Percentiles rank a stretch among this genome's conserved stretches.
Conservation (phyloP, 2,888 invertebrate genomes). For the Tetanocera ferruginea region DNA sequence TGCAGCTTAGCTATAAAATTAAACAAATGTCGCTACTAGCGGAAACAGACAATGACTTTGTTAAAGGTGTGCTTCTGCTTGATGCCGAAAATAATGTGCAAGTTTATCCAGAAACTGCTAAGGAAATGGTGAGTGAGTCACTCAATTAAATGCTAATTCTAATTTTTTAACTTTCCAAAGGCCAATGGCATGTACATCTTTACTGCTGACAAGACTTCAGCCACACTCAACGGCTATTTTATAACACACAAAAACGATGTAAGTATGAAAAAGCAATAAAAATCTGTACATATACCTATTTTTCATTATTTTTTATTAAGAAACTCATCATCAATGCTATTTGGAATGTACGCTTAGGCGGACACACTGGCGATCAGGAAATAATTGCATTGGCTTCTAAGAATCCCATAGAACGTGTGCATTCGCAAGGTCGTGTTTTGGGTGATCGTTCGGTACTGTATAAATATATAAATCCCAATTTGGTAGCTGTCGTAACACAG, state of each 20-base stretch:
- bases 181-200: constrained; percentile 75
- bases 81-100: constrained; percentile 77
- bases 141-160: not conserved
- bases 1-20: constrained; percentile 76
- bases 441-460: constrained; percentile 97
- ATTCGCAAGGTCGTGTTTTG: constrained; percentile 95
- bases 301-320: constrained; percentile 67
- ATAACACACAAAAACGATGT: constrained; percentile 61
- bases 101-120: constrained; percentile 76
- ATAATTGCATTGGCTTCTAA: constrained; percentile 77
- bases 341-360: constrained; percentile 82
- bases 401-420: constrained; percentile 81
- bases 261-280: constrained; percentile 44
- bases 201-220: constrained; percentile 74
- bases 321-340: constrained; percentile 73
- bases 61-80: constrained; percentile 84
- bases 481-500: constrained; percentile 87
- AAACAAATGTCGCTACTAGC: constrained; percentile 83
- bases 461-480: constrained; percentile 98
- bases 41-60: constrained; percentile 78
- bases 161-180: constrained; percentile 48
- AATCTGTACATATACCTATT: not conserved
- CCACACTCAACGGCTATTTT: constrained; percentile 76
- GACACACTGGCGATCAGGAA: constrained; percentile 73
- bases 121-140: constrained; percentile 59